Conservation (phyloP, 2,888 invertebrate species). For the Onchidella celtica region DNA sequence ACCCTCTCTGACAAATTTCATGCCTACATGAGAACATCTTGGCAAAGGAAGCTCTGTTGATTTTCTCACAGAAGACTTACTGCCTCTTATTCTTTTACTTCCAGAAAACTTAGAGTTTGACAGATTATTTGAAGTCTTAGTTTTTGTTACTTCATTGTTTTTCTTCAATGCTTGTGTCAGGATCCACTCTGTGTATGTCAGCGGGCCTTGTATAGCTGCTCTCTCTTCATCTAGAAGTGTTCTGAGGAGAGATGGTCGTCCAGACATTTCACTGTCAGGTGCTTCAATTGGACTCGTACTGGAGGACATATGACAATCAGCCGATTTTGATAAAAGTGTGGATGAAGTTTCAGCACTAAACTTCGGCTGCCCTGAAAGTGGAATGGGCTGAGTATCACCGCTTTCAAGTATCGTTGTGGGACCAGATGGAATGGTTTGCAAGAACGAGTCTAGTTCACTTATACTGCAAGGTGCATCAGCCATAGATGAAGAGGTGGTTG, state of each 20-base stretch:
- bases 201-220: slow-evolving; percentile 31
- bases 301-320: not conserved
- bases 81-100: not conserved
- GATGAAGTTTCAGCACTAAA: not conserved
- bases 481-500: not conserved
- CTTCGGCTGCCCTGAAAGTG: not conserved
- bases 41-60: slow-evolving; percentile 33
- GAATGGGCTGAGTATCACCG: not conserved
- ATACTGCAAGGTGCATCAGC: not conserved
- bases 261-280: slow-evolving; percentile 25
- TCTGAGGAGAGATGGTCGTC: slow-evolving; percentile 49
- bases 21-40: not conserved
- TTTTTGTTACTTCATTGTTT: not conserved
- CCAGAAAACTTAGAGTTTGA: not conserved
- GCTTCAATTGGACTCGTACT: not conserved
- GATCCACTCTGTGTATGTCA: slow-evolving; percentile 29
- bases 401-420: not conserved
- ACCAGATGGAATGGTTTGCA: slow-evolving; percentile 22
- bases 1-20: not conserved
- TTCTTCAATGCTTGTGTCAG: slow-evolving; percentile 21
- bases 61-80: not conserved
- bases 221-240: slow-evolving; percentile 52
- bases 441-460: slow-evolving; percentile 29
- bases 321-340: not conserved
- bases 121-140: not conserved